These are phyloP conservation scores for Sebastes itinus DNA, from an alignment of 2,797 vertebrate genomes.

Conservation along the genomic window DNA sequence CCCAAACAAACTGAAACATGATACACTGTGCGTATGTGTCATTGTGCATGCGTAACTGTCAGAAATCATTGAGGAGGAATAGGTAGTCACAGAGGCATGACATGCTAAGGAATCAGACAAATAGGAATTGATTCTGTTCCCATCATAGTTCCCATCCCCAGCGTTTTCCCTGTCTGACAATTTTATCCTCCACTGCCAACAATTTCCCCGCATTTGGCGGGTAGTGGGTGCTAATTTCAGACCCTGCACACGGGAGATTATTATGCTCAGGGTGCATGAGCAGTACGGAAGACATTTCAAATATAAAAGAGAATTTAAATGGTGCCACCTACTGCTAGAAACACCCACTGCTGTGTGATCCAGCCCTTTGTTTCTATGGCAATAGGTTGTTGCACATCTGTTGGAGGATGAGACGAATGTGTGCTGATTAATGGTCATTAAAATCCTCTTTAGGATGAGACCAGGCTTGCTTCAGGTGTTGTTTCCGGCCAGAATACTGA, in stretches of 20 bases:
- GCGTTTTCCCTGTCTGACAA: too few species aligned
- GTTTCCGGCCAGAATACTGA: slow-evolving; percentile 18
- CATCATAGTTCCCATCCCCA: too few species aligned
- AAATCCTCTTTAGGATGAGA: neutral
- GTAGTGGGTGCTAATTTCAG: too few species aligned
- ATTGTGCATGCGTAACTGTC: too few species aligned
- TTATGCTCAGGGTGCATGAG: neutral
- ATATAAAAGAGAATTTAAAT: neutral
- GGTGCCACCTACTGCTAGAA: neutral
- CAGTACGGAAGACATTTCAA: neutral
- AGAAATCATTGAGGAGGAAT: too few species aligned
- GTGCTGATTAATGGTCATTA: neutral
- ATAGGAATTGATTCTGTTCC: too few species aligned
- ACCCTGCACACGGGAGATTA: neutral
- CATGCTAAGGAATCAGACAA: too few species aligned
- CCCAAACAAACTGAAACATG: too few species aligned
- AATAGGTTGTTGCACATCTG: neutral
- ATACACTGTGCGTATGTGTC: too few species aligned
- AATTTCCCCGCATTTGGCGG: too few species aligned
- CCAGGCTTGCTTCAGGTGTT: slow-evolving; percentile 12
- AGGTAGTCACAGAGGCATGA: too few species aligned
- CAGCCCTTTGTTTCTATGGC: neutral
- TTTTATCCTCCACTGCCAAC: too few species aligned
- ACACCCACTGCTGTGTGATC: neutral
- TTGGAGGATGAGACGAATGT: neutral